These are phyloP conservation scores for Pempheris klunzingeri DNA, from an alignment of 2,797 vertebrate genomes.

Conservation along the genomic window DNA sequence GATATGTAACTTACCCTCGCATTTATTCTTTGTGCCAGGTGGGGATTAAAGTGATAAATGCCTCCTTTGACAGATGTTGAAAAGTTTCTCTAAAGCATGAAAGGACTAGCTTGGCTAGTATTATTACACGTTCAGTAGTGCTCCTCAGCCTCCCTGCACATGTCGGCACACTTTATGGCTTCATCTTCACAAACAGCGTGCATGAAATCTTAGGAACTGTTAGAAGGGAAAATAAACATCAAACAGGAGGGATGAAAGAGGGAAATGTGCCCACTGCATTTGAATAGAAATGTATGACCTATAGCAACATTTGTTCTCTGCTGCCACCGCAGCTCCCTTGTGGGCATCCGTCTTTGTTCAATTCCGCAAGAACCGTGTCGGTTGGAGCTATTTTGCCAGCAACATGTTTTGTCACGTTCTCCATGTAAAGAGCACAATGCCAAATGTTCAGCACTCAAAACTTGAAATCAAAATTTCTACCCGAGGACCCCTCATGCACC, in stretches of 20 bases:
- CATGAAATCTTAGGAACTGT: slow-evolving; percentile 44
- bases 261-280: slow-evolving; percentile 41
- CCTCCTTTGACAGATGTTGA: slow-evolving; percentile 81
- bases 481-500: slow-evolving; percentile 50
- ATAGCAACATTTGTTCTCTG: slow-evolving; percentile 50
- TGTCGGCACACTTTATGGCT: slow-evolving; percentile 68
- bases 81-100: slow-evolving; percentile 81
- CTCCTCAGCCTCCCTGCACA: slow-evolving; percentile 56
- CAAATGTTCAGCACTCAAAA: slow-evolving; percentile 43
- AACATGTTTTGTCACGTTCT: slow-evolving; percentile 73
- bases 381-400: slow-evolving; percentile 51
- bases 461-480: slow-evolving; percentile 49
- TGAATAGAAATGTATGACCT: slow-evolving; percentile 59
- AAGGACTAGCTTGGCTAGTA: slow-evolving; percentile 64
- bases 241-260: slow-evolving; percentile 47
- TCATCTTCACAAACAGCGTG: slow-evolving; percentile 39
- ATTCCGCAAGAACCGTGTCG: slow-evolving; percentile 46
- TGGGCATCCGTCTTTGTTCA: slow-evolving; percentile 59
- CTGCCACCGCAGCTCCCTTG: slow-evolving; percentile 37
- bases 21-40: slow-evolving; percentile 80
- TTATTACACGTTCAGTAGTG: slow-evolving; percentile 59
- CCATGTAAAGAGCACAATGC: slow-evolving; percentile 27
- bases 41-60: slow-evolving; percentile 85
- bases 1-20: slow-evolving; percentile 74
- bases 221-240: slow-evolving; percentile 47